These are phyloP conservation scores for Tetranychus cinnabarinus DNA, from an alignment of 1,140 invertebrate genomes.

Conservation along the genomic window DNA sequence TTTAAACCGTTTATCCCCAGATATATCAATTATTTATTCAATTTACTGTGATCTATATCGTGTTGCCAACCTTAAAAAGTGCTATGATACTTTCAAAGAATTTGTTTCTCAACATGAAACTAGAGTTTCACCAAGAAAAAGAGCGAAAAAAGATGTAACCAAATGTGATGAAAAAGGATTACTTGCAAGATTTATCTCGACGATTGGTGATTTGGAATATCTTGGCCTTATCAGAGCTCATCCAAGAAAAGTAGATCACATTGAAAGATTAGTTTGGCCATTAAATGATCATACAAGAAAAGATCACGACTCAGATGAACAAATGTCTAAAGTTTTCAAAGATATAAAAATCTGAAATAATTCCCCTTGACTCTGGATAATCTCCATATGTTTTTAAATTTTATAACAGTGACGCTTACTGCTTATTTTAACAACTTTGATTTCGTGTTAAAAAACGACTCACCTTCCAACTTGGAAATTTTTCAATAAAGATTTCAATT, in stretches of 20 bases:
- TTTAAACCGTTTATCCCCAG: not conserved
- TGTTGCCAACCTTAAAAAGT: not conserved
- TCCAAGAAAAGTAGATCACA: not conserved
- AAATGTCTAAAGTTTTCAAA: no score
- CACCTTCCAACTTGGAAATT: no score
- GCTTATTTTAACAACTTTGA: no score
- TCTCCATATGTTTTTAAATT: no score
- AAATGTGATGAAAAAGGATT: not conserved
- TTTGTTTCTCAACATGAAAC: not conserved
- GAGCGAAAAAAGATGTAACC: not conserved
- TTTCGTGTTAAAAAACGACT: no score
- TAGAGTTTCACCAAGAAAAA: not conserved
- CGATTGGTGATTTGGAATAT: not conserved
- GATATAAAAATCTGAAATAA: no score
- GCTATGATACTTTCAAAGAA: not conserved
- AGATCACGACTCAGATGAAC: no score
- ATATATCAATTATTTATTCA: not conserved
- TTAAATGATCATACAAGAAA: no score
- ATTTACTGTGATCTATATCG: not conserved
- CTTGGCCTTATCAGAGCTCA: not conserved
- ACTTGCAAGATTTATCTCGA: not conserved
- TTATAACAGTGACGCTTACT: no score
- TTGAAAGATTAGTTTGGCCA: not conserved
- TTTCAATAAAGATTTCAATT: no score
- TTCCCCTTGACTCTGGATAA: no score